Percentiles rank a stretch among this genome's conserved stretches.
Conservation (phyloP, 53 echinoderm and acorn worm species). For the Paelopatides confundens region DNA sequence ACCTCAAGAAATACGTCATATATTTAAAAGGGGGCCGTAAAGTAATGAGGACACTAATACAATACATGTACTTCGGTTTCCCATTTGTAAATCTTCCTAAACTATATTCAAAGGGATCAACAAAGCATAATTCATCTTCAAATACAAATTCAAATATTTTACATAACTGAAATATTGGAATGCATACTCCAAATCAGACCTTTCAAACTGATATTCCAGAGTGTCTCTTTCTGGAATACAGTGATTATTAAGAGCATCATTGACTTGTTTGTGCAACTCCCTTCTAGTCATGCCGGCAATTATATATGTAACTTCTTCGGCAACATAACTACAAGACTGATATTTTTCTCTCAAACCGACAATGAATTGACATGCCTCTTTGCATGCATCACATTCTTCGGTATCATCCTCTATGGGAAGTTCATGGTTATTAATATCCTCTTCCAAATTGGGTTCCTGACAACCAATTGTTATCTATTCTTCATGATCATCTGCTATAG, state of each 20-base stretch:
- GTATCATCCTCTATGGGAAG: not conserved
- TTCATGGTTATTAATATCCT: not conserved
- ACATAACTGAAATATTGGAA: too few species aligned
- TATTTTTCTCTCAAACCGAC: not conserved
- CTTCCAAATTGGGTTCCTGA: too few species aligned
- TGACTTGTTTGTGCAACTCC: not conserved
- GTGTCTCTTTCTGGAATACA: not conserved
- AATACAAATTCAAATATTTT: not conserved
- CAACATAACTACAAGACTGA: not conserved
- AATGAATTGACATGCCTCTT: not conserved
- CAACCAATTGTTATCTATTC: too few species aligned
- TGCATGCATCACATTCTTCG: not conserved
- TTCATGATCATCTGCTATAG: not conserved
- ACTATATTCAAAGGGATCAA: not conserved
- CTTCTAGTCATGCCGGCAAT: not conserved
- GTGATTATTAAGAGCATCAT: not conserved
- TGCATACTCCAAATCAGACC: not conserved
- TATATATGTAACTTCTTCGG: not conserved
- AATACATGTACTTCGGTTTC: not conserved
- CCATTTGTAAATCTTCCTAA: not conserved
- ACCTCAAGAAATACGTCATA: not conserved
- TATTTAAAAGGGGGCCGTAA: too few species aligned
- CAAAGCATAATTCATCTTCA: not conserved
- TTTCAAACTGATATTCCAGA: not conserved
- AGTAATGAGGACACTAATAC: not conserved